These are phyloP conservation scores for Drosophila kikkawai DNA, from an alignment of 1,140 invertebrate genomes.

Conservation along the genomic window DNA sequence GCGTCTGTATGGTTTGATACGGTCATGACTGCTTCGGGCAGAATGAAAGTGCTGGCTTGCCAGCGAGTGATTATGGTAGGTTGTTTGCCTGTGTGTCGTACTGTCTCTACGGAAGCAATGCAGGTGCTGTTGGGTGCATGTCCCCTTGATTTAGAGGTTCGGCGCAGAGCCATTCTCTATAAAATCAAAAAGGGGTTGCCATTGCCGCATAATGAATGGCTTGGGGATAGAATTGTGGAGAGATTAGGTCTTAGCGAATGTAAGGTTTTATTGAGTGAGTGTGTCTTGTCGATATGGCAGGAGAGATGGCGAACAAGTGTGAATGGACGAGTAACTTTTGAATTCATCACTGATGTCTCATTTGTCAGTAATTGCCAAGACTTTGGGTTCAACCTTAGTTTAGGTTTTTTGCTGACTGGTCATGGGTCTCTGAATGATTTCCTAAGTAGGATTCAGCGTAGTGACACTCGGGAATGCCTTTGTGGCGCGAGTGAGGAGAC, in stretches of 20 bases:
- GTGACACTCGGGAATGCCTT: conserved; percentile 12
- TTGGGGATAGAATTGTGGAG: background rate
- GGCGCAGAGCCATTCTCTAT: background rate
- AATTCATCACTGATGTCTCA: background rate
- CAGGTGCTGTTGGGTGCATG: background rate
- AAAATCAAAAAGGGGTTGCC: background rate
- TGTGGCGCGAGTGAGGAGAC: conserved; percentile 15
- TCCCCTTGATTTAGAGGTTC: conserved; percentile 1
- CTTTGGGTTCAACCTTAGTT: conserved; percentile 29
- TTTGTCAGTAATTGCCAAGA: conserved; percentile 2
- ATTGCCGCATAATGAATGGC: conserved; percentile 3
- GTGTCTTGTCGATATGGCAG: too few species aligned
- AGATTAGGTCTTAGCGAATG: too few species aligned
- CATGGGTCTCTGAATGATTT: background rate
- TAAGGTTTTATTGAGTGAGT: too few species aligned
- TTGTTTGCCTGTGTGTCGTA: conserved; percentile 1
- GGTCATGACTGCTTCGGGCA: background rate
- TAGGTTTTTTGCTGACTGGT: background rate
- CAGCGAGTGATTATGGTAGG: background rate
- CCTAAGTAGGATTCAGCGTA: background rate
- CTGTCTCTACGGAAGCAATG: conserved; percentile 7
- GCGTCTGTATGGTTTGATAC: background rate
- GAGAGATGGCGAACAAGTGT: background rate
- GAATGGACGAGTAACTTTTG: background rate
- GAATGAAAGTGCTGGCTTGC: background rate